Conservation (phyloP, 2,888 invertebrate species). For the Yponomeuta cagnagella region DNA sequence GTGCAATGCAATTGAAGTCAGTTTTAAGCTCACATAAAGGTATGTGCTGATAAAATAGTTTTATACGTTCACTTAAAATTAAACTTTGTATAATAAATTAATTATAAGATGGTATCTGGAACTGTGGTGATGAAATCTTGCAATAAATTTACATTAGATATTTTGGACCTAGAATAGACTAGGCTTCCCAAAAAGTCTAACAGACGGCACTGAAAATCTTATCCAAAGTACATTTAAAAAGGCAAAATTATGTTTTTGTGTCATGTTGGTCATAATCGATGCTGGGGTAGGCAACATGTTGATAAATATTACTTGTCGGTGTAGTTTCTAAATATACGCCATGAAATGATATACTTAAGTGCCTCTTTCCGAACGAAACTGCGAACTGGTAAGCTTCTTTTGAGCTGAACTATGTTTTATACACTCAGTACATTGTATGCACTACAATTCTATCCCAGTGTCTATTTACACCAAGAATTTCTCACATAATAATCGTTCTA, state of each 20-base stretch:
- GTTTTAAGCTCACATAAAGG: background rate
- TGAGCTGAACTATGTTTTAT: too few relatives aligned
- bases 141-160: background rate
- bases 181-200: background rate
- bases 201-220: background rate
- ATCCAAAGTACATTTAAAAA: background rate
- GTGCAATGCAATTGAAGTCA: background rate
- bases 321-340: too few relatives aligned
- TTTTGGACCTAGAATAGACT: background rate
- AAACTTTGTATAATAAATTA: background rate
- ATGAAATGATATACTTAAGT: too few relatives aligned
- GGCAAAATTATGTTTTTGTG: constrained; percentile 6
- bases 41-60: background rate
- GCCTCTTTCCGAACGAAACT: too few relatives aligned
- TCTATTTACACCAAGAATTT: too few relatives aligned
- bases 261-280: constrained; percentile 1
- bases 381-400: too few relatives aligned
- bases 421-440: too few relatives aligned
- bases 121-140: constrained; percentile 1
- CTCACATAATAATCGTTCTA: background rate
- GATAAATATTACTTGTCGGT: too few relatives aligned
- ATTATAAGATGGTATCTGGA: background rate
- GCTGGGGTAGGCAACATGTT: background rate
- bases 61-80: background rate
- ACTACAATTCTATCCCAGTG: too few relatives aligned